Evolutionary conservation across 2,113 vertebrate genomes (phyloP), one percentile per base, ranked within the genome.

Genomic region (Fregata magnificens): DNA sequence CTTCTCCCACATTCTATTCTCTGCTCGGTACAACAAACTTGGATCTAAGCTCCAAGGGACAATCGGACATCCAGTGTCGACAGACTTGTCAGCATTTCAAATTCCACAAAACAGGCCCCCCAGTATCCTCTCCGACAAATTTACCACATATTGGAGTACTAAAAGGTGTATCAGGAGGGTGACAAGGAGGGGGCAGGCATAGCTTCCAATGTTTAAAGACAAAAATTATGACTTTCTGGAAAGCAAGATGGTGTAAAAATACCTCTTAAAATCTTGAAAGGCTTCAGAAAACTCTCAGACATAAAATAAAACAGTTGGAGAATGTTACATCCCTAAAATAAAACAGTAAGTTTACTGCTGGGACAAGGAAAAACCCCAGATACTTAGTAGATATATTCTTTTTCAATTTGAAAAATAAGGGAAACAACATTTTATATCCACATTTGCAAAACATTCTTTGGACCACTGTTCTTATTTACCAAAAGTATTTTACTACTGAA

Each of bases 1-100:
- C 96, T 97, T 97, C 97, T 97, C 91, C 89, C 94, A 94, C 95
- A 44, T 83, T 95, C 92, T 95, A 84, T 90, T 97, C 95, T 95
- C 72, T 92, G 92, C 83, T 93, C 11, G 0, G 71, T 86, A 93
- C 76, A 95, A 95, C 93, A 93, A 93, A 93, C 79, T 94, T 44
- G 92, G 86, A 86, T 92, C 92, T 86, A 73, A 92, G 85, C 83
- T 92, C 92, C 1, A 0, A 91, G 86, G 91, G 90, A 88, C 94
- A 96, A 81, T 90, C 11, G 5, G 65, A 72, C 70, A 52, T 26
- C 80, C 92, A 78, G 72, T 44, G 82, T 83, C 59, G 42, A 59
- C 94, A 95, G 91, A 71, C 94, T 45, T 40, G 82, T 74, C 92
- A 66, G 92, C 82, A 20, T 81, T 82, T 67, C 88, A 89, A 47